Conservation (phyloP, 2,888 invertebrate species). For the Drosophila tripunctata region DNA sequence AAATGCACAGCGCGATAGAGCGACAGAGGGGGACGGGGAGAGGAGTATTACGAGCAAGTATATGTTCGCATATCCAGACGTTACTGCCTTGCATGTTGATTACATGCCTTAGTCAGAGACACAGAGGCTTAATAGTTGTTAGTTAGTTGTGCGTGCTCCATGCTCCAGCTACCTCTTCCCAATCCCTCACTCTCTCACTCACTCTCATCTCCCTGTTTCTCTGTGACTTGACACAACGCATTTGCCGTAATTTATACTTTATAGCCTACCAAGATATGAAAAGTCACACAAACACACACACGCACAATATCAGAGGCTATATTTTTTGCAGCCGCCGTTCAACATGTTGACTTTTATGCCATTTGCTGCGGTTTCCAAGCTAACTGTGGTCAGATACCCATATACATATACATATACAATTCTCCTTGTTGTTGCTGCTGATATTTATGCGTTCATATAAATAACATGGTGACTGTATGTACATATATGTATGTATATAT, state of each 20-base stretch:
- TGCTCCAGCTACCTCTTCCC: neutral
- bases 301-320: slow-evolving; percentile 54
- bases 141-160: slow-evolving; percentile 75
- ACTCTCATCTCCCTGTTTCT: slow-evolving; percentile 14
- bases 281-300: slow-evolving; percentile 58
- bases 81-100: slow-evolving; percentile 74
- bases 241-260: slow-evolving; percentile 79
- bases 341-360: slow-evolving; percentile 79
- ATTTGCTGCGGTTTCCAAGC: slow-evolving; percentile 73
- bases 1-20: slow-evolving; percentile 44
- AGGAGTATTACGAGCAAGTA: slow-evolving; percentile 32
- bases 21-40: neutral
- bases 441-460: slow-evolving; percentile 75
- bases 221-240: slow-evolving; percentile 54
- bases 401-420: too few species aligned
- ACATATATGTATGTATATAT: too few species aligned
- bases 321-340: slow-evolving; percentile 68
- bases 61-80: slow-evolving; percentile 22
- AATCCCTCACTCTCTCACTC: slow-evolving; percentile 1
- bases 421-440: slow-evolving; percentile 26
- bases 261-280: slow-evolving; percentile 77
- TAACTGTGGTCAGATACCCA: slow-evolving; percentile 67
- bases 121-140: slow-evolving; percentile 77
- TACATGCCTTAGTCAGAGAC: slow-evolving; percentile 45
- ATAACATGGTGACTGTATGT: slow-evolving; percentile 65